A percentile compares a stretch with the other conserved stretches of the same genome.
phyloP scores from a whole-genome alignment of 2,888 invertebrate genomes.

The Amphipyra tragopoginis region DNA sequence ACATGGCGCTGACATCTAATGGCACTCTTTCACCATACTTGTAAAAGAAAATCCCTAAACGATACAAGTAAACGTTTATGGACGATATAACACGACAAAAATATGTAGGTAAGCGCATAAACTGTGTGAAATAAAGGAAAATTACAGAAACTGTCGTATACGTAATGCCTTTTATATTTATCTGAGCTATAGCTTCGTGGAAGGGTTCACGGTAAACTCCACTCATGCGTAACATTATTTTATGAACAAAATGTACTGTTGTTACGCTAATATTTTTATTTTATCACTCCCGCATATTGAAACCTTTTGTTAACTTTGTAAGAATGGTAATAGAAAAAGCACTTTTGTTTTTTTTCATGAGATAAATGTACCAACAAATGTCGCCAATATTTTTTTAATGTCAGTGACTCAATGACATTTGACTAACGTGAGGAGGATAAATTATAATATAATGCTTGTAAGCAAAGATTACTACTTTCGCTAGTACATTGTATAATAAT shows the following conservation, averaged over 20 bases:
- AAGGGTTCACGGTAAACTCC: slow-evolving; percentile 6
- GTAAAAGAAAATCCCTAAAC: slow-evolving; percentile 2
- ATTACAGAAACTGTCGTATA: slow-evolving; percentile 17
- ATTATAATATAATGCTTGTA: too few species aligned
- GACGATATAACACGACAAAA: slow-evolving; percentile 24
- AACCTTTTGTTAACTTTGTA: slow-evolving; percentile 12
- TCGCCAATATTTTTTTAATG: too few species aligned
- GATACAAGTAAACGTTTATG: slow-evolving; percentile 15
- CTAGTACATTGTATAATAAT: too few species aligned
- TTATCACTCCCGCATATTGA: slow-evolving; percentile 23
- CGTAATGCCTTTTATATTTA: slow-evolving; percentile 36
- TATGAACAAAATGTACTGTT: slow-evolving; percentile 26
- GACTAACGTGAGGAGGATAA: too few species aligned
- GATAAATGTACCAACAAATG: too few species aligned
- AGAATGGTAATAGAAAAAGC: slow-evolving; percentile 2
- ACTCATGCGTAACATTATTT: slow-evolving; percentile 24
- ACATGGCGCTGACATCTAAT: slow-evolving; percentile 8
- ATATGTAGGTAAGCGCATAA: slow-evolving; percentile 21
- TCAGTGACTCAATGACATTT: too few species aligned
- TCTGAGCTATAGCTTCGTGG: slow-evolving; percentile 18
- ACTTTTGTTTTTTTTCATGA: background rate
- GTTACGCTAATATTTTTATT: slow-evolving; percentile 27
- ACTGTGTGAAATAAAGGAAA: slow-evolving; percentile 22
- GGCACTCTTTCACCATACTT: slow-evolving; percentile 6
- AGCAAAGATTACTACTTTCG: too few species aligned